phyloP scores from a whole-genome alignment of 23 tunicate species.

The Diplosoma virens region DNA sequence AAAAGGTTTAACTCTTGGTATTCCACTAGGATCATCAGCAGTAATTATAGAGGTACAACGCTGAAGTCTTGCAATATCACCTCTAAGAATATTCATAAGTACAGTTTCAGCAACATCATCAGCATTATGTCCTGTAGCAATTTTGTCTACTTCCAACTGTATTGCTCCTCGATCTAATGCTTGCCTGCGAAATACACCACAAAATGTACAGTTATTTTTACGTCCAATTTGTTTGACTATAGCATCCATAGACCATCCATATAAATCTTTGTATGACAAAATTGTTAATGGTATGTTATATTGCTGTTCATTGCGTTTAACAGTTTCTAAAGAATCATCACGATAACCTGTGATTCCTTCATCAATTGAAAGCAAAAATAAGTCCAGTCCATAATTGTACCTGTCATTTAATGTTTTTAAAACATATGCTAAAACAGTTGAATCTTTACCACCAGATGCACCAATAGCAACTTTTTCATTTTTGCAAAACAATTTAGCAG shows the following conservation, averaged over 20 bases:
- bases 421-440: conserved; percentile 88
- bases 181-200: conserved; percentile 95
- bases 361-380: conserved; percentile 83
- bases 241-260: conserved; percentile 98
- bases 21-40: conserved; percentile 95
- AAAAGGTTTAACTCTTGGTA: conserved; percentile 95
- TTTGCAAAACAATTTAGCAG: conserved; percentile 53
- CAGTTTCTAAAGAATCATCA: conserved; percentile 95
- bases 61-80: conserved; percentile 87
- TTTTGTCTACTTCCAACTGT: conserved; percentile 65
- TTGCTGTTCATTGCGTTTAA: conserved; percentile 75
- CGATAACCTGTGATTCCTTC: conserved; percentile 98
- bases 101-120: conserved; percentile 98
- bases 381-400: conserved; percentile 76
- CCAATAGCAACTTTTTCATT: conserved; percentile 99
- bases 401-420: conserved; percentile 74
- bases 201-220: conserved; percentile 96
- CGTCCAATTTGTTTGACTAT: conserved; percentile 88
- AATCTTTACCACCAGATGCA: conserved; percentile 98
- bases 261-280: conserved; percentile 85
- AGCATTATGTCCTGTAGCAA: conserved; percentile 98
- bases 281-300: conserved; percentile 77
- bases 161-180: conserved; percentile 97
- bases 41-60: conserved; percentile 91
- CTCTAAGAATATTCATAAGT: conserved; percentile 89